Percentiles rank a stretch among this genome's conserved stretches.
Evolutionary conservation across 92 coral and sea anemone genomes (phyloP).

Genomic region (Siderastrea siderea): DNA sequence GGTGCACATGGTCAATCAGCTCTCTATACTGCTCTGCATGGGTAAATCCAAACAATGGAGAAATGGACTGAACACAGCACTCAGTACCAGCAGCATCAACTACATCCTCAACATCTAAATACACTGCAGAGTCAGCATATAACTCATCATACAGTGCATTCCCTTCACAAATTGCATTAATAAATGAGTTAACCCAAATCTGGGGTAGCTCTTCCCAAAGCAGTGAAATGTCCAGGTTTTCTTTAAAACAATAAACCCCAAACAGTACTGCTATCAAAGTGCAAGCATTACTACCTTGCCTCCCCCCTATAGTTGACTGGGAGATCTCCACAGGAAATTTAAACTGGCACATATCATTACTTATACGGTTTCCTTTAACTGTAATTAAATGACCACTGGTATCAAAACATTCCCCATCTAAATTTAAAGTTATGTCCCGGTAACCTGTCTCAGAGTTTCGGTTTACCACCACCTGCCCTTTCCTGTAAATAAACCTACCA

Average conservation of each 20-base stretch:
- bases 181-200: no score
- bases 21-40: conserved; percentile 33
- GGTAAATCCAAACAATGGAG: conserved; percentile 28
- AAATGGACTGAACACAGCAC: conserved; percentile 7
- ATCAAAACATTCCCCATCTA: neutral
- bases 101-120: conserved; percentile 48
- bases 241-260: no score
- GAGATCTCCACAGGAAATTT: neutral
- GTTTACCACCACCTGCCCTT: conserved; percentile 1
- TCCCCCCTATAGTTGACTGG: no score
- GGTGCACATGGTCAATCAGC: conserved; percentile 3
- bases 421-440: neutral
- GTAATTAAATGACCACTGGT: neutral
- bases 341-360: neutral
- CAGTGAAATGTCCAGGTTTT: no score
- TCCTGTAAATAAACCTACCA: conserved; percentile 24
- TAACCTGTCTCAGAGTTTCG: conserved; percentile 22
- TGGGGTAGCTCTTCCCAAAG: no score
- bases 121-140: conserved; percentile 39
- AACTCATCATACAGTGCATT: conserved; percentile 35
- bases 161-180: no score
- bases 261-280: no score
- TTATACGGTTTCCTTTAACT: neutral
- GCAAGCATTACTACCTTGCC: no score
- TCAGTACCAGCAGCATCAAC: conserved; percentile 32